Conservation (phyloP, 2,888 invertebrate genomes). For the Leptarthrus brevirostris region DNA sequence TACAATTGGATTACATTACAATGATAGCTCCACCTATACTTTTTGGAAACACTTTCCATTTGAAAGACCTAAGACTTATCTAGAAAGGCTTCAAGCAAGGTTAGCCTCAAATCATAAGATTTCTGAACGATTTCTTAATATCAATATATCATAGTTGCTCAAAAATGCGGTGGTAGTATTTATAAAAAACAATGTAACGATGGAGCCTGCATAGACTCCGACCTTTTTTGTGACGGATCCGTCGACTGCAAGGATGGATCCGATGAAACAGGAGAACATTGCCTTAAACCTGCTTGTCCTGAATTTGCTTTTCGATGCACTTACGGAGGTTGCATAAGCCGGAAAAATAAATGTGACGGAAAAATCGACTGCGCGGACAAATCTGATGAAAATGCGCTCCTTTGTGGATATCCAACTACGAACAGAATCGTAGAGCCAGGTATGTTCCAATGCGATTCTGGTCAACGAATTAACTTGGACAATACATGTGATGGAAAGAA, state of each 20-base stretch:
- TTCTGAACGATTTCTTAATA: too few relatives aligned
- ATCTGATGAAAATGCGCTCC: conserved; percentile 55
- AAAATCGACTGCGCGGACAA: conserved; percentile 57
- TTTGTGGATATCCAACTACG: not conserved
- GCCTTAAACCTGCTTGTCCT: conserved; percentile 66
- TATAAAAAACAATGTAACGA: conserved; percentile 6
- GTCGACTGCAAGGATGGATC: conserved; percentile 61
- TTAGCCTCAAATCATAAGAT: too few relatives aligned
- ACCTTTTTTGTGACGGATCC: conserved; percentile 64
- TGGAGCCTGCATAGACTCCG: conserved; percentile 31
- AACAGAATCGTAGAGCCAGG: not conserved
- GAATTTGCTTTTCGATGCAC: conserved; percentile 65
- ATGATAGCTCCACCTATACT: too few relatives aligned
- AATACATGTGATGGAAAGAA: conserved; percentile 64
- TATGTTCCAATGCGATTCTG: conserved; percentile 52
- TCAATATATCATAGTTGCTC: not conserved
- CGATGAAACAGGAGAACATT: conserved; percentile 60
- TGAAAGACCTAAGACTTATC: too few relatives aligned
- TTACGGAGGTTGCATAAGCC: conserved; percentile 61
- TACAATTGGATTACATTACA: too few relatives aligned
- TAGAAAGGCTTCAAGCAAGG: too few relatives aligned
- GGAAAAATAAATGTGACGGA: conserved; percentile 55
- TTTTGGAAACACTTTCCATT: too few relatives aligned
- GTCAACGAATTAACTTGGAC: conserved; percentile 55
- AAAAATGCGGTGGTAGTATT: not conserved